A percentile compares a stretch with the other conserved stretches of the same genome.
phyloP scores from a whole-genome alignment of 2,113 vertebrate genomes.

The Desmodus rotundus region DNA sequence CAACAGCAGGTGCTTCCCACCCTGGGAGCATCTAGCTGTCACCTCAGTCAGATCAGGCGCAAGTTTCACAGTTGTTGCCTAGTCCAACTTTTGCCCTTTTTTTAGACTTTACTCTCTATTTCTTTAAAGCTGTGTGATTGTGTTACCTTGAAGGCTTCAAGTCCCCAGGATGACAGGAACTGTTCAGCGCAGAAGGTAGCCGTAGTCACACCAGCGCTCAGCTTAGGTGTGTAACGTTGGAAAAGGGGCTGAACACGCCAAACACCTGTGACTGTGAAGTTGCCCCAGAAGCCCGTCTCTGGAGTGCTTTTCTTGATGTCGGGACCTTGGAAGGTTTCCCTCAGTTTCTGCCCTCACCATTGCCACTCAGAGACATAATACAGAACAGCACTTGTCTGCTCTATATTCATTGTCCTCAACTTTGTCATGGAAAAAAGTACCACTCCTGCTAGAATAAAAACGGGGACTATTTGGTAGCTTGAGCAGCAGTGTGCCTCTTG shows the following conservation, averaged over 20 bases:
- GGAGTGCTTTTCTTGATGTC: background rate
- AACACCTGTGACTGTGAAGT: background rate
- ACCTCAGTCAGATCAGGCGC: background rate
- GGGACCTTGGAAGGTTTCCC: background rate
- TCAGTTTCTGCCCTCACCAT: rapidly evolving
- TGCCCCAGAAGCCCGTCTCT: background rate
- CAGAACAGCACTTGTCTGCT: background rate
- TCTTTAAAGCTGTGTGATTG: background rate
- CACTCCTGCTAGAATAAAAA: slow-evolving; percentile 3
- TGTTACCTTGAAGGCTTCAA: background rate
- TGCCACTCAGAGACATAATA: background rate
- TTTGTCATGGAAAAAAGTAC: slow-evolving; percentile 5
- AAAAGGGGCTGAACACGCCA: background rate
- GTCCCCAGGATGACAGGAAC: background rate
- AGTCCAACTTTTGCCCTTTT: background rate
- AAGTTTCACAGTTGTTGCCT: background rate
- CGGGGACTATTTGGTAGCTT: background rate
- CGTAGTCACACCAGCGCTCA: background rate
- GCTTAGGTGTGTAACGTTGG: background rate
- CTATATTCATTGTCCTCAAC: slow-evolving; percentile 21
- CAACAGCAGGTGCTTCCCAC: background rate
- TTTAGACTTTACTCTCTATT: background rate
- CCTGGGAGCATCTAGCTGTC: background rate
- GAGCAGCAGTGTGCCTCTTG: background rate
- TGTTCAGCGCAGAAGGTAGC: background rate